Evolutionary conservation across 2,113 vertebrate genomes (phyloP).

Genomic region (Scolopax mira): DNA sequence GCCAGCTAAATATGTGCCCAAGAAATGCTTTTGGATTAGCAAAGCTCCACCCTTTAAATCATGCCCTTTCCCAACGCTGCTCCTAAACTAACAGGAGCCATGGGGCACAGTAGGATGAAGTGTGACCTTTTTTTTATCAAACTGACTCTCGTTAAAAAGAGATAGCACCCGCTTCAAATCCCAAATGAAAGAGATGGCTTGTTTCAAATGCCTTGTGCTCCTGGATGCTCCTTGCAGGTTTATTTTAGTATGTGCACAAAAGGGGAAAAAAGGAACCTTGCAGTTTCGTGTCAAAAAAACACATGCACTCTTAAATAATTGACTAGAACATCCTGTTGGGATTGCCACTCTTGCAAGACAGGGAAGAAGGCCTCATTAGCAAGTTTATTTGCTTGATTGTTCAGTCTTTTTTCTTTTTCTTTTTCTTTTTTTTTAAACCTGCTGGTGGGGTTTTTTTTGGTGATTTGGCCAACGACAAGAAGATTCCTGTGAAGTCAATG

Average conservation of each 20-base stretch:
- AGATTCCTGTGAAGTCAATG: neutral
- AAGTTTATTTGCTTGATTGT: neutral
- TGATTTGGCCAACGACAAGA: neutral
- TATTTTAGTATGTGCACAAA: slow-evolving; percentile 54
- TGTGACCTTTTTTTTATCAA: slow-evolving; percentile 46
- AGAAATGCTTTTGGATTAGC: slow-evolving; percentile 13
- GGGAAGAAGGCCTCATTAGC: slow-evolving; percentile 25
- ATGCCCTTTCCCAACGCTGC: neutral
- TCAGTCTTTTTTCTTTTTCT: neutral
- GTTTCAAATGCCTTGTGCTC: slow-evolving; percentile 38
- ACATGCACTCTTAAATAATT: slow-evolving; percentile 68
- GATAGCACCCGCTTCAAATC: neutral
- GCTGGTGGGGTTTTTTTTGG: neutral
- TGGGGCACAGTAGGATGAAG: neutral
- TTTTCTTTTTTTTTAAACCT: neutral
- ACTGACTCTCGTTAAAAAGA: neutral
- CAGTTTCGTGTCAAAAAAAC: slow-evolving; percentile 36
- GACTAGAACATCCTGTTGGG: slow-evolving; percentile 60
- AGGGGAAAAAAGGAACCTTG: slow-evolving; percentile 3
- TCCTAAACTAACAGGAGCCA: neutral
- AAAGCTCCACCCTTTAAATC: slow-evolving; percentile 1
- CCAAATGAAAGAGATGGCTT: slow-evolving; percentile 22
- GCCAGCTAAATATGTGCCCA: slow-evolving; percentile 15
- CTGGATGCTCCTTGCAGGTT: slow-evolving; percentile 29
- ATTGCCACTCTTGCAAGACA: slow-evolving; percentile 33